These are phyloP conservation scores for Coecobrya sp. DNA, from an alignment of 2,888 invertebrate species.

Conservation along the genomic window DNA sequence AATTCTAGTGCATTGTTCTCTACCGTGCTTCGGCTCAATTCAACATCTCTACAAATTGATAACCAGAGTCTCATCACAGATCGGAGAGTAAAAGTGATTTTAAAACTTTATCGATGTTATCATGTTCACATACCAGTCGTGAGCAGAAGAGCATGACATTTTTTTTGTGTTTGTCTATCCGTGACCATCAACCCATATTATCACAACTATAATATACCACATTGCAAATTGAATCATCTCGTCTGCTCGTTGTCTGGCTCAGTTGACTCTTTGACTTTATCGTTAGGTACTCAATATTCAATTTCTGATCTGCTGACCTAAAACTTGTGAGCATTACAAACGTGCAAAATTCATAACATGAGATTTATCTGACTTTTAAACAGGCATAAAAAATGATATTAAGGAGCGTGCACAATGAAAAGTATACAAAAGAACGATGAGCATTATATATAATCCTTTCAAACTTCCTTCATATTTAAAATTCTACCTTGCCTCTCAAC, in stretches of 20 bases:
- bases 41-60: not conserved
- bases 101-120: not conserved
- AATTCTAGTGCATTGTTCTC: conserved; percentile 3
- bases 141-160: conserved; percentile 27
- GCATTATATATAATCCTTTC: not conserved
- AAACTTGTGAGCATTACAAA: not conserved
- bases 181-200: conserved; percentile 22
- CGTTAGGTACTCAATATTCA: not conserved
- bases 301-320: conserved; percentile 40
- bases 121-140: not conserved
- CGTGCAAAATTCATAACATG: not conserved
- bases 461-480: not conserved
- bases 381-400: not conserved
- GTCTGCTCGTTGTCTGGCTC: conserved; percentile 31
- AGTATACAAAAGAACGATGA: not conserved
- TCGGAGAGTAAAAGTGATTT: conserved; percentile 27
- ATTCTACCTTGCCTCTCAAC: not conserved
- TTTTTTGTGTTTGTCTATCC: not conserved
- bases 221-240: conserved; percentile 23
- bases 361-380: not conserved
- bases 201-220: not conserved
- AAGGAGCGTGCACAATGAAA: conserved; percentile 13
- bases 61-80: not conserved
- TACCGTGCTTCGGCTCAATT: not conserved
- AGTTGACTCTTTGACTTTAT: conserved; percentile 3